Conservation (phyloP, 2,113 vertebrate species). For the Dasyprocta punctata region DNA sequence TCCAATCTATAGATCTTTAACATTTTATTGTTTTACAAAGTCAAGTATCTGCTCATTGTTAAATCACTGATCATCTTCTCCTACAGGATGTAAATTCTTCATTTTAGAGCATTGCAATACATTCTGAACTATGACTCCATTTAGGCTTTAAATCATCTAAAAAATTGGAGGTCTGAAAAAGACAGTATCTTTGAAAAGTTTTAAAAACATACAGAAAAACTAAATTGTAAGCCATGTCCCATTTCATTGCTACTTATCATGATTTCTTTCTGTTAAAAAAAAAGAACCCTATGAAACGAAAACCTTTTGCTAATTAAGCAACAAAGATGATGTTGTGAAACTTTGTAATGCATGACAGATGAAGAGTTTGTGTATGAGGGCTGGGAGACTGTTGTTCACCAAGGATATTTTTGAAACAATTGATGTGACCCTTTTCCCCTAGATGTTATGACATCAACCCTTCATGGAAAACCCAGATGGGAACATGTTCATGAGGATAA, state of each 20-base stretch:
- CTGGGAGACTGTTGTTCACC: slow-evolving; percentile 62
- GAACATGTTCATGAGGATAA: slow-evolving; percentile 61
- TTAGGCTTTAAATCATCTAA: not conserved
- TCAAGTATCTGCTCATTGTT: not conserved
- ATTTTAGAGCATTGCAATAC: not conserved
- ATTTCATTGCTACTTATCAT: not conserved
- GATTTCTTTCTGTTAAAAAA: slow-evolving; percentile 37
- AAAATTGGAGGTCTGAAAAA: not conserved
- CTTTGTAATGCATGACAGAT: slow-evolving; percentile 77
- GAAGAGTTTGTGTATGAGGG: slow-evolving; percentile 70
- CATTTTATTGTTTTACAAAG: not conserved
- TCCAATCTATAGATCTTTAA: not conserved
- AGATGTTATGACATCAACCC: slow-evolving; percentile 59
- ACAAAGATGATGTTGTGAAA: slow-evolving; percentile 70
- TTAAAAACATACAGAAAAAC: not conserved
- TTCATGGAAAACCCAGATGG: slow-evolving; percentile 70
- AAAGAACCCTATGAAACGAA: not conserved
- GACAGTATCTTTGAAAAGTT: not conserved
- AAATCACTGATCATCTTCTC: not conserved
- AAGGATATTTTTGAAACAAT: slow-evolving; percentile 69
- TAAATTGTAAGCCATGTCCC: not conserved
- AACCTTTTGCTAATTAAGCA: slow-evolving; percentile 57
- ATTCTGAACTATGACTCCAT: not conserved
- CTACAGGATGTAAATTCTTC: not conserved
- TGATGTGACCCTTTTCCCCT: slow-evolving; percentile 70